phyloP scores from a whole-genome alignment of 1,140 invertebrate genomes.

The Glossosoma conforme region DNA sequence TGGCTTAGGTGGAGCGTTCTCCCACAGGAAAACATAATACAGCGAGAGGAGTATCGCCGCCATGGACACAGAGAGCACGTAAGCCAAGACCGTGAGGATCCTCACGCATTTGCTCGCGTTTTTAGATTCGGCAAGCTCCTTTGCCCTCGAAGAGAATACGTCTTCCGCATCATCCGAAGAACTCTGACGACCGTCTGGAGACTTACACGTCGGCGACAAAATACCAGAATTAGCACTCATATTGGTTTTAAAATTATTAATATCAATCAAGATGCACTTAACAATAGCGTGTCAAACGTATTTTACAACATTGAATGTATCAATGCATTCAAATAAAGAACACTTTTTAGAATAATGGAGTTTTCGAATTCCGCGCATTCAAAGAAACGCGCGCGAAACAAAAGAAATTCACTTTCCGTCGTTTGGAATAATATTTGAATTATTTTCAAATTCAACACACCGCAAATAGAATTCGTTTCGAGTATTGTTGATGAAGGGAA shows the following conservation, averaged over 20 bases:
- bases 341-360: neutral
- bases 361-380: slow-evolving; percentile 2
- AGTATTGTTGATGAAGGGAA: too few species aligned
- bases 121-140: slow-evolving; percentile 67
- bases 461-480: too few species aligned
- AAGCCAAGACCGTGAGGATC: slow-evolving; percentile 89
- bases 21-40: slow-evolving; percentile 83
- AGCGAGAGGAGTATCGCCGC: slow-evolving; percentile 86
- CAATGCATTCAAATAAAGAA: neutral
- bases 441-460: too few species aligned
- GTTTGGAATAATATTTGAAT: too few species aligned
- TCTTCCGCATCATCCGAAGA: slow-evolving; percentile 34
- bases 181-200: slow-evolving; percentile 4
- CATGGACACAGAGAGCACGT: slow-evolving; percentile 89
- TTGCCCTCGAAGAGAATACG: slow-evolving; percentile 41
- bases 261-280: too few species aligned
- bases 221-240: slow-evolving; percentile 22
- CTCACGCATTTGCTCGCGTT: slow-evolving; percentile 77
- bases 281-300: neutral
- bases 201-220: slow-evolving; percentile 20
- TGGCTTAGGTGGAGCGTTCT: slow-evolving; percentile 52
- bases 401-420: too few species aligned
- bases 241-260: too few species aligned
- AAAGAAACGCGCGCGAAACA: slow-evolving; percentile 5
- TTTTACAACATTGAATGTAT: neutral